phyloP scores from a whole-genome alignment of 2,113 vertebrate species.

The Bubalus kerabau region DNA sequence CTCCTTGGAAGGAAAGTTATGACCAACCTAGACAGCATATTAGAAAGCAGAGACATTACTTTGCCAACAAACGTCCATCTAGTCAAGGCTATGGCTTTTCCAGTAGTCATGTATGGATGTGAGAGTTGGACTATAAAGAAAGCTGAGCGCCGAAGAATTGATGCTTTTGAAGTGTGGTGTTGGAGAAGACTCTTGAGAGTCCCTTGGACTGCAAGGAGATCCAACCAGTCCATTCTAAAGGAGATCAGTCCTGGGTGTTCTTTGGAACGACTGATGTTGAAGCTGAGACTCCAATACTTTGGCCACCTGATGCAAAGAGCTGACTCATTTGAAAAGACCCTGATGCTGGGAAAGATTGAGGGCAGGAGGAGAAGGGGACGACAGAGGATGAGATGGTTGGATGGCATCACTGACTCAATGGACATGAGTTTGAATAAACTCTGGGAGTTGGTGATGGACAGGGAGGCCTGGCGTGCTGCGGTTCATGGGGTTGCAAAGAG shows the following conservation, averaged over 20 bases:
- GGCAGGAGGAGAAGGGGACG: background rate
- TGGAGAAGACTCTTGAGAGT: background rate
- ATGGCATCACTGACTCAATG: background rate
- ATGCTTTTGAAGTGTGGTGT: background rate
- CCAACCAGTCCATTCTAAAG: background rate
- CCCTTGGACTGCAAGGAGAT: background rate
- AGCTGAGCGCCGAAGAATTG: fast-evolving
- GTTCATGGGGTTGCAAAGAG: background rate
- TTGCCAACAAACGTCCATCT: background rate
- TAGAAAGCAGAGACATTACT: background rate
- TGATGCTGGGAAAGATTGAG: background rate
- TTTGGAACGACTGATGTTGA: background rate
- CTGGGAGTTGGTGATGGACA: background rate
- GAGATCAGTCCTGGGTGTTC: background rate
- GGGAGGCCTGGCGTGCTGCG: fast-evolving
- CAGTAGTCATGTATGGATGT: background rate
- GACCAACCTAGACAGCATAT: background rate
- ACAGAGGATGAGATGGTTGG: background rate
- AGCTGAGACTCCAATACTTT: background rate
- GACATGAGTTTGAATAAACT: fast-evolving
- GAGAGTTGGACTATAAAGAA: background rate
- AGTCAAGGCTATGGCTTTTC: background rate
- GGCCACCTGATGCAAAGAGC: background rate
- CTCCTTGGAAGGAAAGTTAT: background rate
- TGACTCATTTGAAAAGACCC: background rate